Evolutionary conservation across 2,888 invertebrate genomes (phyloP).

Genomic region (Horisme vitalbata): DNA sequence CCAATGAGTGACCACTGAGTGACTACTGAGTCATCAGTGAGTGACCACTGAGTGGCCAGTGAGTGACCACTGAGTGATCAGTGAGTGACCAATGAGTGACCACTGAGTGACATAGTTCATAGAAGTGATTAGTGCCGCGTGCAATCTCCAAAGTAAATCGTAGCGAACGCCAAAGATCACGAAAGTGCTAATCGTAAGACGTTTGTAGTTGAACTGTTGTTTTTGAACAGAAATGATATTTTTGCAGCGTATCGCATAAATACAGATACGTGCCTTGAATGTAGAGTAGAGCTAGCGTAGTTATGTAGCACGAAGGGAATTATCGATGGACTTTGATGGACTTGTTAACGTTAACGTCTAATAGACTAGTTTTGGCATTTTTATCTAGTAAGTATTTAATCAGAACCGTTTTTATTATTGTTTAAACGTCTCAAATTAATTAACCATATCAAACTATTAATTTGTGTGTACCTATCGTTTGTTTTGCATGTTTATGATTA

Average conservation of each 20-base stretch:
- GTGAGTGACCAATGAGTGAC: too few relatives aligned
- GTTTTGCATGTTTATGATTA: constrained; percentile 32
- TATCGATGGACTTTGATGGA: constrained; percentile 33
- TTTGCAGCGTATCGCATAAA: constrained; percentile 73
- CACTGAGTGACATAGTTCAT: too few relatives aligned
- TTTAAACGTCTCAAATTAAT: constrained; percentile 62
- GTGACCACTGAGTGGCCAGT: constrained; percentile 4
- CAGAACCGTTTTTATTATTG: constrained; percentile 42
- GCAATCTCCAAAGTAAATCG: constrained; percentile 27
- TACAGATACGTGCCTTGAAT: constrained; percentile 71
- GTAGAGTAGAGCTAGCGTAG: constrained; percentile 42
- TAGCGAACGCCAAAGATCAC: constrained; percentile 72
- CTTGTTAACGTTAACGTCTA: constrained; percentile 53
- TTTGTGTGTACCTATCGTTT: constrained; percentile 46
- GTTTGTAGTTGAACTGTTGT: constrained; percentile 42
- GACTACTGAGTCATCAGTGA: not conserved
- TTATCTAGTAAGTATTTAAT: constrained; percentile 46
- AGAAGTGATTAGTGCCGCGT: constrained; percentile 16
- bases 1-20: not conserved
- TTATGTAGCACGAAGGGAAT: constrained; percentile 35
- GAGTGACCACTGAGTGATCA: not conserved
- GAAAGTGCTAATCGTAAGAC: constrained; percentile 43
- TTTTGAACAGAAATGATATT: constrained; percentile 69
- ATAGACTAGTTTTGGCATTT: constrained; percentile 73
- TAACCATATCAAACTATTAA: constrained; percentile 62